Evolutionary conservation across 2,888 invertebrate genomes (phyloP).

Genomic region (Chloromyia formosa): DNA sequence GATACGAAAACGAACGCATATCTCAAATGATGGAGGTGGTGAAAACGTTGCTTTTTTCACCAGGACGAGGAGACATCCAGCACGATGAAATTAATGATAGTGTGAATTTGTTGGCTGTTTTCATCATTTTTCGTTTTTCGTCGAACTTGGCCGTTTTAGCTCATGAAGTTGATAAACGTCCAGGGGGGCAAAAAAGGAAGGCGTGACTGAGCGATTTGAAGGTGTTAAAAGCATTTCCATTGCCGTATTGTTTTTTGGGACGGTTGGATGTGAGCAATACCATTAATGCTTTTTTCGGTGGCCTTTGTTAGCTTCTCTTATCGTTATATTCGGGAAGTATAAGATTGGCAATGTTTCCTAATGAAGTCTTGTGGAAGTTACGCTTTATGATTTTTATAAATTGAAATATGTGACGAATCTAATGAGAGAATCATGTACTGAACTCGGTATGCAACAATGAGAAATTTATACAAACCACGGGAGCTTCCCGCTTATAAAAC

Average conservation of each 20-base stretch:
- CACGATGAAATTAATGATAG: conserved; percentile 25
- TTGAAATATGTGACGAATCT: not conserved
- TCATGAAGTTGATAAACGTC: not conserved
- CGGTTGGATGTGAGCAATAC: not conserved
- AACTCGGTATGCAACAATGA: too few relatives aligned
- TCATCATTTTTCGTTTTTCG: not conserved
- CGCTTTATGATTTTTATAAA: not conserved
- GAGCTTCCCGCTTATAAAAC: too few relatives aligned
- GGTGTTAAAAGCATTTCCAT: conserved; percentile 20
- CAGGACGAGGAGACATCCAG: not conserved
- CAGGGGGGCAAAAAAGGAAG: not conserved
- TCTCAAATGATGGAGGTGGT: not conserved
- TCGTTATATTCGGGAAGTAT: not conserved
- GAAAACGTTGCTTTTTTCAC: too few relatives aligned
- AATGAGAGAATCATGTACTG: not conserved
- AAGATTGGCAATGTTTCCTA: not conserved
- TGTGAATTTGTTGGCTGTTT: not conserved
- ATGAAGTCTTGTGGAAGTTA: not conserved
- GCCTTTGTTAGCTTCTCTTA: not conserved
- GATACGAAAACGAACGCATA: not conserved
- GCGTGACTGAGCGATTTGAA: not conserved
- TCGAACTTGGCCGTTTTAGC: not conserved
- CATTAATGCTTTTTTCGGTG: conserved; percentile 15
- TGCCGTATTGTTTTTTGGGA: not conserved
- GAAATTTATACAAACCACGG: too few relatives aligned